Base-by-base conservation (phyloP, 2,888 invertebrate species). In the Trilocha varians region DNA sequence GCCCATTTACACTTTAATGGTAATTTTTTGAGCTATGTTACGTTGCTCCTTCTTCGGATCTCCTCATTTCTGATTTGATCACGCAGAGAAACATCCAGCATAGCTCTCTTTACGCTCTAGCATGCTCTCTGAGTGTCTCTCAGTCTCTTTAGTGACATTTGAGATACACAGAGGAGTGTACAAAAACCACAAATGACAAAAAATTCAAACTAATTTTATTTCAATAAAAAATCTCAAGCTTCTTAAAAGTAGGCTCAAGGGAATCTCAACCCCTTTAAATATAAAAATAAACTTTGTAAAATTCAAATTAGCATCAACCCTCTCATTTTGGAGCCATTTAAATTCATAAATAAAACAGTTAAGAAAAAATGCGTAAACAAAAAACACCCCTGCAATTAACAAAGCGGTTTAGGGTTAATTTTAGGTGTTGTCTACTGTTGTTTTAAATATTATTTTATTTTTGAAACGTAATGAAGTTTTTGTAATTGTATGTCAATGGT, bases 291-390 rank as follows among this genome's bases (percentile, higher is more conserved):
- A 78, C 65, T 72, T 67, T 76, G 71, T 82, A 83, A 84, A 84
- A 79, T 80, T 78, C 74, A 78, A 83, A 84, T 84, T 78, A 78
- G 74, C 76, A 62, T 63, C 68, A 70, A 71, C 76, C 82, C 80
- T 63, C 59, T 56, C 59, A 68, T 78, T 79, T 74, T 62, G 70
- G 67, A 71, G 68, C 76, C 72, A 77, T 78, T 80, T 74, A 65
- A 76, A 77, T 78, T 79, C 80, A 83, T 83, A 84, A 84, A 84
- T 82, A 82, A 71, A 65, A 65, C 61, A 62, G 64, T 62, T 58
- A 59, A 41, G 36, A 70, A 72, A 73, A 65, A 62, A 62, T 54
- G 53, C 42, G 50, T 52, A 71, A 70, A 77, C 78, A 68, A 59
- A 66, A 63, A 49, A 52, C 55, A 57, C 74, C 79, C 78, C 60